Percentiles rank a stretch among this genome's conserved stretches.
Evolutionary conservation across 2,797 vertebrate species (phyloP).

Genomic region (Rhinella marina): DNA sequence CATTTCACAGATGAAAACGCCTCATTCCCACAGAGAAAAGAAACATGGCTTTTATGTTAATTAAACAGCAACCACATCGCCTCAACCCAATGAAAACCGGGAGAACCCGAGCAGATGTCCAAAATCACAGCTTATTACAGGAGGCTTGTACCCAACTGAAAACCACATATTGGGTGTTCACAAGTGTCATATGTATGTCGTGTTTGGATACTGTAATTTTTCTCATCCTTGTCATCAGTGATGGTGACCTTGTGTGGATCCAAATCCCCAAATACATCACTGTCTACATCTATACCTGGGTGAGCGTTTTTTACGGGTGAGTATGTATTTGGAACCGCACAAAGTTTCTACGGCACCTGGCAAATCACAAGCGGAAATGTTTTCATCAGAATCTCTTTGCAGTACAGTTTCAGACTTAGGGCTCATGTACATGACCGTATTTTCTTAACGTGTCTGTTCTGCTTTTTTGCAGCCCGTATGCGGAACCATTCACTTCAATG

Average conservation of each 20-base stretch:
- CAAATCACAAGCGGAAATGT: too few species aligned
- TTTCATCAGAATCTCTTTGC: too few species aligned
- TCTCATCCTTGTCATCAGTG: not conserved
- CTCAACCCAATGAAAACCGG: not conserved
- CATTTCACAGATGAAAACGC: conserved; percentile 28
- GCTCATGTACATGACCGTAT: too few species aligned
- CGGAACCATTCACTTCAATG: too few species aligned
- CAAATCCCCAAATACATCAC: too few species aligned
- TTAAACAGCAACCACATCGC: conserved; percentile 29
- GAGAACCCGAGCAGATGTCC: not conserved
- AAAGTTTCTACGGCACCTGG: too few species aligned
- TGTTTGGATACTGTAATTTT: not conserved
- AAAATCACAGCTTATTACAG: not conserved
- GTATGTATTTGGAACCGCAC: too few species aligned
- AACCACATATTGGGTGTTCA: not conserved
- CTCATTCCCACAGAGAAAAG: conserved; percentile 26
- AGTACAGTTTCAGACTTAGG: too few species aligned
- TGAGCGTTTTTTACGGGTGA: too few species aligned
- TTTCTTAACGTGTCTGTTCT: too few species aligned
- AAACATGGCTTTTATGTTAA: conserved; percentile 40
- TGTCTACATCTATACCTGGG: too few species aligned
- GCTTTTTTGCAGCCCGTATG: too few species aligned
- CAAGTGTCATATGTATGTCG: not conserved
- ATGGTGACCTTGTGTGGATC: not conserved
- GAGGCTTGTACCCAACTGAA: not conserved